Conservation (phyloP, 2,113 vertebrate genomes). For the Fulmarus glacialis region DNA sequence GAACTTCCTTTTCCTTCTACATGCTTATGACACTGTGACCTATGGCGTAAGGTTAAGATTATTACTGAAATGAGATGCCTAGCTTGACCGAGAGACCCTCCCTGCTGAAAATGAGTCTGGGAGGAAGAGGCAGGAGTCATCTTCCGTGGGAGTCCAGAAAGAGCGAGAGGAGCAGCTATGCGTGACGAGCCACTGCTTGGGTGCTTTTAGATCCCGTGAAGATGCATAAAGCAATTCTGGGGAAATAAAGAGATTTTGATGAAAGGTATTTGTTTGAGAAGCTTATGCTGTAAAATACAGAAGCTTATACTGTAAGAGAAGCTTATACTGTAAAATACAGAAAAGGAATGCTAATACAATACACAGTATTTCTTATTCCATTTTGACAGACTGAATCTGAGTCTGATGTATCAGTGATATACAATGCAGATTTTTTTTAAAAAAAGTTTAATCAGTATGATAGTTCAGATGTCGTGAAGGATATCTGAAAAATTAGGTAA, state of each 20-base stretch:
- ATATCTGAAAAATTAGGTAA: neutral
- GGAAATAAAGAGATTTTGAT: neutral
- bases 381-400: neutral
- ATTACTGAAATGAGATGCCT: neutral
- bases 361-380: neutral
- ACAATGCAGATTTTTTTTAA: neutral
- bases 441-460: neutral
- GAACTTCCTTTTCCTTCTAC: neutral
- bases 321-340: neutral
- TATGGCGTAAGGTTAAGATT: neutral
- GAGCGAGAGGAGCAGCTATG: neutral
- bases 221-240: neutral
- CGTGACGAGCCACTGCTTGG: neutral
- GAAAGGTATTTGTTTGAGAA: neutral
- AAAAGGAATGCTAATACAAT: neutral
- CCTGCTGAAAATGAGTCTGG: neutral
- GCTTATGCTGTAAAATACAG: neutral
- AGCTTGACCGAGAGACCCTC: neutral
- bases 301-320: no score
- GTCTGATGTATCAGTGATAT: neutral
- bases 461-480: neutral
- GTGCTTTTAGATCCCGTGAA: neutral
- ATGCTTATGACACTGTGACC: neutral
- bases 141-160: neutral
- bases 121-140: neutral